Conservation (phyloP, 2,797 vertebrate genomes). For the Acanthopagrus latus region DNA sequence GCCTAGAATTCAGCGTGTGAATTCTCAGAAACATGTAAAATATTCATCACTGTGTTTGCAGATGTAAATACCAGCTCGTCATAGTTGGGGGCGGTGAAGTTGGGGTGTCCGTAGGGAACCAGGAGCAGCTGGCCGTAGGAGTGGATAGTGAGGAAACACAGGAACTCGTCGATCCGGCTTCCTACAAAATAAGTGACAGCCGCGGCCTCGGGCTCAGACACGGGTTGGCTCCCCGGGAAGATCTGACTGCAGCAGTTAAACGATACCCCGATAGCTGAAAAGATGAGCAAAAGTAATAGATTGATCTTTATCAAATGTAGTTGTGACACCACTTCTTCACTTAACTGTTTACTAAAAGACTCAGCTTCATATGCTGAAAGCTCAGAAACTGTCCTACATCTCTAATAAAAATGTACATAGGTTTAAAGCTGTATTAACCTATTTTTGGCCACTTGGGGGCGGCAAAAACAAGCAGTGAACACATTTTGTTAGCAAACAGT, state of each 20-base stretch:
- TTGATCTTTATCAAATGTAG: neutral
- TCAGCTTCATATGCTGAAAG: neutral
- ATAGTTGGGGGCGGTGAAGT: constrained; percentile 84
- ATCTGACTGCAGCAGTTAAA: constrained; percentile 77
- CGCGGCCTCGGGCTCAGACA: constrained; percentile 87
- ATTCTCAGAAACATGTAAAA: neutral
- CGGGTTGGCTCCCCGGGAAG: constrained; percentile 82
- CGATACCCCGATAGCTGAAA: constrained; percentile 85
- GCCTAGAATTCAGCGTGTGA: neutral
- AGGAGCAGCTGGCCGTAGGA: constrained; percentile 90
- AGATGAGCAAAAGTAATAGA: neutral
- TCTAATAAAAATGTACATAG: no score
- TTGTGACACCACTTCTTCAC: no score
- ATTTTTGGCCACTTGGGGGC: neutral
- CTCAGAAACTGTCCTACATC: neutral
- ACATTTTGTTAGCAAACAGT: no score
- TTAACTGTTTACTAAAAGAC: no score
- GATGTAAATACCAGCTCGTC: constrained; percentile 86
- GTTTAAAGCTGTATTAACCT: no score
- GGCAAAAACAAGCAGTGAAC: neutral
- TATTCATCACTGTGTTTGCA: neutral
- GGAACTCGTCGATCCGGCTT: constrained; percentile 79
- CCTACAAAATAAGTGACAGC: constrained; percentile 84
- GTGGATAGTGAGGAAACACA: constrained; percentile 91
- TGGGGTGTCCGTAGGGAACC: constrained; percentile 87